A percentile compares a stretch with the other conserved stretches of the same genome.
Evolutionary conservation across 2,888 invertebrate genomes (phyloP).

Genomic region (Meliscaeva auricollis): DNA sequence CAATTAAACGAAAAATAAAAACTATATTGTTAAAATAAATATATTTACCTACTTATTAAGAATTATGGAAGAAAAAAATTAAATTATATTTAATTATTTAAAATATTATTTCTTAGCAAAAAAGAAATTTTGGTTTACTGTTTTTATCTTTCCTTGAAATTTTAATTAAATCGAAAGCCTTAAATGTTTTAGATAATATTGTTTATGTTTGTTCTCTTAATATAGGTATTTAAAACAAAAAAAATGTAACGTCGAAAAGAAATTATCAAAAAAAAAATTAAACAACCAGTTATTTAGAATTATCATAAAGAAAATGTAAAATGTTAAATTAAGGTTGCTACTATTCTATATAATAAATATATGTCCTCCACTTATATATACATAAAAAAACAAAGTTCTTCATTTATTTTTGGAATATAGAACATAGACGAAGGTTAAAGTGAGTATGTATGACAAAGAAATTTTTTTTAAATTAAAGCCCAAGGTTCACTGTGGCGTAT

Average conservation of each 20-base stretch:
- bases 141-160: conserved; percentile 1
- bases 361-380: conserved; percentile 71
- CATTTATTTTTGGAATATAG: too few relatives aligned
- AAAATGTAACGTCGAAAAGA: too few relatives aligned
- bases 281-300: conserved; percentile 37
- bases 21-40: conserved; percentile 48
- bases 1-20: conserved; percentile 30
- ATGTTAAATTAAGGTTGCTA: conserved; percentile 66
- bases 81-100: conserved; percentile 1
- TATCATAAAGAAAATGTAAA: conserved; percentile 36
- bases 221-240: conserved; percentile 36
- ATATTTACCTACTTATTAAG: conserved; percentile 58
- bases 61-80: conserved; percentile 24
- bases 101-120: conserved; percentile 4
- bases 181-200: conserved; percentile 57
- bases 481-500: too few relatives aligned
- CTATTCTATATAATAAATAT: conserved; percentile 65
- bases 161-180: conserved; percentile 47
- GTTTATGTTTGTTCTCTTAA: conserved; percentile 37
- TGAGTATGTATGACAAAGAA: too few relatives aligned
- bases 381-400: background rate
- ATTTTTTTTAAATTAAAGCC: too few relatives aligned
- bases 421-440: too few relatives aligned
- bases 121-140: conserved; percentile 26
- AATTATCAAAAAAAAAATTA: conserved; percentile 1